These are phyloP conservation scores for Malacosoma neustria DNA, from an alignment of 2,888 invertebrate species.

Conservation along the genomic window DNA sequence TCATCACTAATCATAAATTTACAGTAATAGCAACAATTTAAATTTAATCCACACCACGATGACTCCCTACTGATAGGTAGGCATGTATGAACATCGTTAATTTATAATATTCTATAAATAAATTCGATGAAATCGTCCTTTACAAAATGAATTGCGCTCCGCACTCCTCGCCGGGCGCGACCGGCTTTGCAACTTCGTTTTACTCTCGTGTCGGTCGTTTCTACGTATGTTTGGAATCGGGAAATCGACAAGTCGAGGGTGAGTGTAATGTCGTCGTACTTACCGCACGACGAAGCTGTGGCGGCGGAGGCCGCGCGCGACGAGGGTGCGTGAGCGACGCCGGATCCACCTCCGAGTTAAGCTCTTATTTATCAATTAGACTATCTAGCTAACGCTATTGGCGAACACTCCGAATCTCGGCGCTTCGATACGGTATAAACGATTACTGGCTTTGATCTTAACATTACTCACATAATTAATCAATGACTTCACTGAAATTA, in stretches of 20 bases:
- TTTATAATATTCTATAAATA: constrained; percentile 72
- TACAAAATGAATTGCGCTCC: constrained; percentile 41
- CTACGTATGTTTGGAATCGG: too few relatives aligned
- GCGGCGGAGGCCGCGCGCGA: constrained; percentile 25
- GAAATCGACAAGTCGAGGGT: constrained; percentile 7
- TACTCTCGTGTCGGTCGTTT: constrained; percentile 13
- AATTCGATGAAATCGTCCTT: constrained; percentile 74
- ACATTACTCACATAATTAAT: constrained; percentile 57
- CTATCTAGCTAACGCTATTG: constrained; percentile 57
- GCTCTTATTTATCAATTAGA: constrained; percentile 62
- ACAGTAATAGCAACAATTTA: constrained; percentile 70
- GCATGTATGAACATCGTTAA: constrained; percentile 57
- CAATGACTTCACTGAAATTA: constrained; percentile 58
- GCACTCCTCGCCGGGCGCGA: constrained; percentile 34
- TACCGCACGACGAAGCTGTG: constrained; percentile 33
- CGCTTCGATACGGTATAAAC: constrained; percentile 49
- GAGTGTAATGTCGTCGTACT: constrained; percentile 33
- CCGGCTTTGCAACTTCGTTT: constrained; percentile 13
- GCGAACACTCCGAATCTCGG: constrained; percentile 52
- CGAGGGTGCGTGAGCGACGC: constrained; percentile 35
- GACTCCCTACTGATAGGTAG: constrained; percentile 55
- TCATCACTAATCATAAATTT: constrained; percentile 61
- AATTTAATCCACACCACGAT: constrained; percentile 65
- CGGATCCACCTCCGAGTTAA: constrained; percentile 50
- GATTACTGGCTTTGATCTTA: constrained; percentile 62